Evolutionary conservation across 2,888 invertebrate genomes (phyloP).

Genomic region (Andrena flavipes): DNA sequence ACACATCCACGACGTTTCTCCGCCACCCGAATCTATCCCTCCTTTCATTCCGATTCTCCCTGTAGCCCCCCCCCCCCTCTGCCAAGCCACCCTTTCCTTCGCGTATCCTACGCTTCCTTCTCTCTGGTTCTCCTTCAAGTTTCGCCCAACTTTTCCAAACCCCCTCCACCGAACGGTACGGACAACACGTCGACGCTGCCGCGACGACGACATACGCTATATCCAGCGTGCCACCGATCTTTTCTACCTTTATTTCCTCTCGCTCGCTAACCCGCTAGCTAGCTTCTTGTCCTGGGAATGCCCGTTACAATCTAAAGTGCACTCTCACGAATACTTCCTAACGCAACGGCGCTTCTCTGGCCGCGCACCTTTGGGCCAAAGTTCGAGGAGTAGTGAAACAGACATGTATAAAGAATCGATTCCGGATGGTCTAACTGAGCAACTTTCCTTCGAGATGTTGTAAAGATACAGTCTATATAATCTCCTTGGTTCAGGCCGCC

Average conservation of each 20-base stretch:
- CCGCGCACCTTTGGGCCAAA: slow-evolving; percentile 28
- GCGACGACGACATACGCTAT: slow-evolving; percentile 65
- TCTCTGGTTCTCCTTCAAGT: slow-evolving; percentile 72
- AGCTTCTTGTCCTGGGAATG: slow-evolving; percentile 58
- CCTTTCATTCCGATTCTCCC: slow-evolving; percentile 69
- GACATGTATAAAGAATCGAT: slow-evolving; percentile 13
- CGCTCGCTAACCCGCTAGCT: slow-evolving; percentile 33
- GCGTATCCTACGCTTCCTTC: slow-evolving; percentile 58
- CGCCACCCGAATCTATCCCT: slow-evolving; percentile 57
- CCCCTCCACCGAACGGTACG: slow-evolving; percentile 31
- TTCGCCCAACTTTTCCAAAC: slow-evolving; percentile 77
- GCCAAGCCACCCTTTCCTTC: slow-evolving; percentile 57
- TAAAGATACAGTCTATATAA: not conserved
- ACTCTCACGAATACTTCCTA: slow-evolving; percentile 46
- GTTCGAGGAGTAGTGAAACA: slow-evolving; percentile 29
- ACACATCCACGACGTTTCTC: slow-evolving; percentile 54
- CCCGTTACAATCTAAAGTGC: slow-evolving; percentile 53
- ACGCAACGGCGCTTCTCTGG: slow-evolving; percentile 26
- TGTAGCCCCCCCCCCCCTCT: slow-evolving; percentile 55
- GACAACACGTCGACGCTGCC: slow-evolving; percentile 60
- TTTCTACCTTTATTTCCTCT: slow-evolving; percentile 30
- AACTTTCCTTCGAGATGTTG: too few relatives aligned
- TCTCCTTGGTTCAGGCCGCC: not conserved
- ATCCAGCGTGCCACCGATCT: slow-evolving; percentile 56
- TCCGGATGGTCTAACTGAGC: not conserved